Conservation (phyloP, 2,888 invertebrate genomes). For the Campoletis raptor region DNA sequence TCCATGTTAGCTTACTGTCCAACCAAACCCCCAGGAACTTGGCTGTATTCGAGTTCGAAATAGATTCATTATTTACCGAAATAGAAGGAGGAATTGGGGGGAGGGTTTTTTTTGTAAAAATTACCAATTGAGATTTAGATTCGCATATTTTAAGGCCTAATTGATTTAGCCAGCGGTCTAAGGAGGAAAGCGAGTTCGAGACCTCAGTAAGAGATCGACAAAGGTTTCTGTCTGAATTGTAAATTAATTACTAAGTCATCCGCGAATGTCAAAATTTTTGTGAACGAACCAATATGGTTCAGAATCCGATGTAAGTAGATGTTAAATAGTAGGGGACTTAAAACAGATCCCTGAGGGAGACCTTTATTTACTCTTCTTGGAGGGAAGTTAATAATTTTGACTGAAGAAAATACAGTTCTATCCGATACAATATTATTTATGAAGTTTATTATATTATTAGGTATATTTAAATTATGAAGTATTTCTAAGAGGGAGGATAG, state of each 20-base stretch:
- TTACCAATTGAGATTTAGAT: neutral
- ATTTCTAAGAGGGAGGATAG: neutral
- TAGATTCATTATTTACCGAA: neutral
- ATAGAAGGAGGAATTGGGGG: neutral
- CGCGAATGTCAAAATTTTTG: neutral
- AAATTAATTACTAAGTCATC: neutral
- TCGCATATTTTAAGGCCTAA: neutral
- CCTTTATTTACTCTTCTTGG: neutral
- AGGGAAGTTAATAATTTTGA: neutral
- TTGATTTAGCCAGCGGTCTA: neutral
- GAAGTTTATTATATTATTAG: neutral
- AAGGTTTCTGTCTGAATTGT: neutral
- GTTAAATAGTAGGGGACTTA: neutral
- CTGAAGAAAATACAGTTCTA: neutral
- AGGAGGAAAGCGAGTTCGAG: neutral
- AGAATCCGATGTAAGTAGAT: neutral
- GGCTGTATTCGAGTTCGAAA: neutral
- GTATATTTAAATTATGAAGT: neutral
- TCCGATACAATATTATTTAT: neutral
- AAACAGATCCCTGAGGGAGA: neutral
- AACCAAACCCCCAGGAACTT: neutral
- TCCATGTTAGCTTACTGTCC: constrained; percentile 1
- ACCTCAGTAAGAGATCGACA: neutral
- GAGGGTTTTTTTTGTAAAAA: neutral
- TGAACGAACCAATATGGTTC: neutral